phyloP scores from a whole-genome alignment of 2,113 vertebrate genomes.

The Taurulus bubalis region DNA sequence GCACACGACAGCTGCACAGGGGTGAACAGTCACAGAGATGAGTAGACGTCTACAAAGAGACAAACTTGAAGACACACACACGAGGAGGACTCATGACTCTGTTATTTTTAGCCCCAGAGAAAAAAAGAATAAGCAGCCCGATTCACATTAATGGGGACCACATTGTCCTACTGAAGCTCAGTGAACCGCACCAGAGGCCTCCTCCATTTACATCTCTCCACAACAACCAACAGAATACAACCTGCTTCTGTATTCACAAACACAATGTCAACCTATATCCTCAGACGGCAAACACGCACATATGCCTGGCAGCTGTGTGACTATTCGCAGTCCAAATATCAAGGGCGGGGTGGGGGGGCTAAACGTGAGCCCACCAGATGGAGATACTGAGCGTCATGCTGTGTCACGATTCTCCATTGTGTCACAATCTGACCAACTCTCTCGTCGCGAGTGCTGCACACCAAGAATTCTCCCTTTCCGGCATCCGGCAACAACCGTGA shows the following conservation, averaged over 20 bases:
- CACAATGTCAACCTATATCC: slow-evolving; percentile 17
- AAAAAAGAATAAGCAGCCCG: slow-evolving; percentile 26
- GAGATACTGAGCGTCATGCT: slow-evolving; percentile 54
- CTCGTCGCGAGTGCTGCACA: slow-evolving; percentile 1
- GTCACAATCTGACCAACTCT: slow-evolving; percentile 41
- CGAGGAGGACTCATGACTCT: slow-evolving; percentile 53
- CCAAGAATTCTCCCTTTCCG: slow-evolving; percentile 42
- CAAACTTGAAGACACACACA: slow-evolving; percentile 46
- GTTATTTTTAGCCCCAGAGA: slow-evolving; percentile 73
- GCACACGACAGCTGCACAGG: slow-evolving; percentile 17
- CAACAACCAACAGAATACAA: slow-evolving; percentile 9
- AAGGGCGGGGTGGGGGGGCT: background rate
- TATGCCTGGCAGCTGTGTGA: slow-evolving; percentile 43
- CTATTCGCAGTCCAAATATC: slow-evolving; percentile 32
- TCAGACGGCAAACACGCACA: slow-evolving; percentile 13
- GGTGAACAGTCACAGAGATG: slow-evolving; percentile 35
- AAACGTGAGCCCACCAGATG: slow-evolving; percentile 62
- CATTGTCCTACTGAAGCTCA: slow-evolving; percentile 45
- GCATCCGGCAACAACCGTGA: slow-evolving; percentile 45
- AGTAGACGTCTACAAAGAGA: slow-evolving; percentile 36
- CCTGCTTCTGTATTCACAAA: slow-evolving; percentile 15
- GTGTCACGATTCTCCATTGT: slow-evolving; percentile 50
- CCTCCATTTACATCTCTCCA: slow-evolving; percentile 37
- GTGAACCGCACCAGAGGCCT: slow-evolving; percentile 43
- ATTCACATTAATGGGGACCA: slow-evolving; percentile 49